phyloP scores from a whole-genome alignment of 2,797 vertebrate species.

The Epinephelus malabaricus region DNA sequence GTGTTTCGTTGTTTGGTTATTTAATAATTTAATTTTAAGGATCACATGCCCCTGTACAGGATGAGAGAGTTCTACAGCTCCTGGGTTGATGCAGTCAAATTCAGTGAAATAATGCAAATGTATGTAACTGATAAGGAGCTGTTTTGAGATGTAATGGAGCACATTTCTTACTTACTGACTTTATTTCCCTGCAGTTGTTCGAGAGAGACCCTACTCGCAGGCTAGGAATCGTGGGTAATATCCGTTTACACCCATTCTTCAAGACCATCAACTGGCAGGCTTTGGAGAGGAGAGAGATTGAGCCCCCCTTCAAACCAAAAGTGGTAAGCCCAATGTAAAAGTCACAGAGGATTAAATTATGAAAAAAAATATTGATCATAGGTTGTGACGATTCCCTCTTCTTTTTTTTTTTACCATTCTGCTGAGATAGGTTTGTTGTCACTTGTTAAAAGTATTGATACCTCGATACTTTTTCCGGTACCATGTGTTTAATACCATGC shows the following conservation, averaged over 20 bases:
- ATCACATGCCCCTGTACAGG: neutral
- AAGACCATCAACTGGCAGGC: constrained; percentile 93
- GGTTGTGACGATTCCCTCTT: neutral
- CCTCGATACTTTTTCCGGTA: no score
- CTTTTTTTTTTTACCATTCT: constrained; percentile 1
- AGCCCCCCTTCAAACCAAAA: constrained; percentile 97
- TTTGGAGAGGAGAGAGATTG: constrained; percentile 91
- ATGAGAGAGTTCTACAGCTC: neutral
- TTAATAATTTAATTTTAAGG: neutral
- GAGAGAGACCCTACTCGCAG: constrained; percentile 92
- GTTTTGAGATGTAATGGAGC: neutral
- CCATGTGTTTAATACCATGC: no score
- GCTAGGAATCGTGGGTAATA: constrained; percentile 92
- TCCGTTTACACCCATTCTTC: constrained; percentile 93
- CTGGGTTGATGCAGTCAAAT: neutral
- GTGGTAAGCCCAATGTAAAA: constrained; percentile 87
- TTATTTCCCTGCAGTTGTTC: constrained; percentile 88
- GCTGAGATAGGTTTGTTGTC: constrained; percentile 33
- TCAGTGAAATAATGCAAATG: neutral
- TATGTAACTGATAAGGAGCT: neutral
- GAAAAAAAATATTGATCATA: neutral
- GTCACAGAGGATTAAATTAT: neutral
- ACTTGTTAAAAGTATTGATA: no score
- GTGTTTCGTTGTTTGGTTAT: neutral
- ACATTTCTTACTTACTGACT: constrained; percentile 7